Evolutionary conservation across 1,140 invertebrate species (phyloP), one percentile per base, ranked within the genome.

Genomic region (Acromyrmex charruanus): DNA sequence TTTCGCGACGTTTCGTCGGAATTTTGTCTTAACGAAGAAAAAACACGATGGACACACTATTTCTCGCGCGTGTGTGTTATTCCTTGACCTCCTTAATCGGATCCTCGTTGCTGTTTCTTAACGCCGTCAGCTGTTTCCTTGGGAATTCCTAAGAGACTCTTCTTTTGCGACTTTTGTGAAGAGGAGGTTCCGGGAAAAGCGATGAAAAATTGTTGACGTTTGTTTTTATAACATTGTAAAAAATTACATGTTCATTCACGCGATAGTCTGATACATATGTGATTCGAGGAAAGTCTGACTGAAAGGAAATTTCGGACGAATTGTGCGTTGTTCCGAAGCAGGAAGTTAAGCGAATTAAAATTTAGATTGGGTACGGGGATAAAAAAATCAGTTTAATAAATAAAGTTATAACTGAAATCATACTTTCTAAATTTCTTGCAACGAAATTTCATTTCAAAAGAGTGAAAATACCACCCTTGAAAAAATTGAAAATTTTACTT

Each of bases 81-180:
- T 89, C 58, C 65, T 87, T 89, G 86, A 89, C 72, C 74, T 53
- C 66, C 35, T 89, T 79, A 65, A 65, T 58, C 58, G 5, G 6
- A 55, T 79, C 12, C 28, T 39, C 49, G 25, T 68, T 25, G 12
- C 18, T 12, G 31, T 49, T 88, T 39, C 31, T 55, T 18, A 9
- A 55, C 53, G 21, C 35, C 21, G 18, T 59, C 66, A 53, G 31
- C 77, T 71, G 53, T 12, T 59, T n/a, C 79, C 53, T 35, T 9
- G 16, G 21, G 25, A n/a, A n/a, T 39, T 53, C 7, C 21, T 7
- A 12, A 58, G 49, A n/a, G 12, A 53, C 21, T 35, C 25, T 71
- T 75, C 49, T 53, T 10, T 39, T 12, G n/a, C 9, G 49, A 81
- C n/a, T 51, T 53, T 28, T 16, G 16, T 12, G 18, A 59, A n/a